These are phyloP conservation scores for Marmota monax DNA, from an alignment of 2,113 vertebrate genomes.

Conservation along the genomic window DNA sequence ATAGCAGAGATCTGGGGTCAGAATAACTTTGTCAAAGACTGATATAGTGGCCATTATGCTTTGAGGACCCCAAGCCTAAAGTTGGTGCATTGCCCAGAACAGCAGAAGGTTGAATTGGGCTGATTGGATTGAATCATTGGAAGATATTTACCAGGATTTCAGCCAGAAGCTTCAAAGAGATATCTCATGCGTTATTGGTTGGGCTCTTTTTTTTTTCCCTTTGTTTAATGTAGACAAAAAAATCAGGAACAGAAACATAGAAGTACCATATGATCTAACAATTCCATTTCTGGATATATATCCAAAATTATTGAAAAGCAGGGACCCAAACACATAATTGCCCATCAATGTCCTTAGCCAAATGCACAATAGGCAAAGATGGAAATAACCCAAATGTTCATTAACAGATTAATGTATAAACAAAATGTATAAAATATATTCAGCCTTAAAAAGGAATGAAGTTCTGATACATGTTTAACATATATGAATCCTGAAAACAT, in stretches of 20 bases:
- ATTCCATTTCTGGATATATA: not conserved
- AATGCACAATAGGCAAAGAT: not conserved
- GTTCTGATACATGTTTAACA: not conserved
- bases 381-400: too few species aligned
- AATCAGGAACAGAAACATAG: not conserved
- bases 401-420: too few species aligned
- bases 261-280: not conserved
- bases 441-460: conserved; percentile 11
- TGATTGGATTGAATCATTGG: not conserved
- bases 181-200: not conserved
- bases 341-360: not conserved
- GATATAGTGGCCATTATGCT: not conserved
- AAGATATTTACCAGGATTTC: not conserved
- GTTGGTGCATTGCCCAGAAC: not conserved
- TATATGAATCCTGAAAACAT: too few species aligned
- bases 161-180: not conserved
- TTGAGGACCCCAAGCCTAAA: not conserved
- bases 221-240: conserved; percentile 16
- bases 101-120: not conserved
- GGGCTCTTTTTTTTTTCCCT: not conserved
- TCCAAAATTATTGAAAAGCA: not conserved
- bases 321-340: not conserved
- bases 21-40: not conserved
- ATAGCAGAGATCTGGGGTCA: not conserved
- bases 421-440: not conserved